phyloP scores from a whole-genome alignment of 2,888 invertebrate species.

The Drosophila paramelanica region DNA sequence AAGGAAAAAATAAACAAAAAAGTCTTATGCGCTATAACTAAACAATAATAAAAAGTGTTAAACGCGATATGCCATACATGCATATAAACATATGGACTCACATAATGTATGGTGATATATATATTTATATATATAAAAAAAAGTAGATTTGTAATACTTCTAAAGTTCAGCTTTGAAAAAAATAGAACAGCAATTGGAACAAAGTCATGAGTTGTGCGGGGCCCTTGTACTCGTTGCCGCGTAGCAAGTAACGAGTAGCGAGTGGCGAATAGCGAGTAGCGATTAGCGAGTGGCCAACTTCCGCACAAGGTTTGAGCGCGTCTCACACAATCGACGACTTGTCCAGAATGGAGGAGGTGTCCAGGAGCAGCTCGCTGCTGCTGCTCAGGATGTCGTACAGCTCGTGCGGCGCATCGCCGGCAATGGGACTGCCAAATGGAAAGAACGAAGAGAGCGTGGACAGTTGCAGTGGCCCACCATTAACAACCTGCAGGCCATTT shows the following conservation, averaged over 20 bases:
- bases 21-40: slow-evolving; percentile 56
- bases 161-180: slow-evolving; percentile 64
- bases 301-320: not conserved
- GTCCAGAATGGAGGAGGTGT: slow-evolving; percentile 84
- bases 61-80: slow-evolving; percentile 54
- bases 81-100: slow-evolving; percentile 4
- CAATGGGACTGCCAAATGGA: slow-evolving; percentile 83
- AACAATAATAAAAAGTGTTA: slow-evolving; percentile 72
- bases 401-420: slow-evolving; percentile 82
- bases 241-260: slow-evolving; percentile 9
- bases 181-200: slow-evolving; percentile 39
- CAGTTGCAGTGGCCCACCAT: slow-evolving; percentile 58
- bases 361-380: slow-evolving; percentile 83
- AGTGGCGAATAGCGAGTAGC: slow-evolving; percentile 10
- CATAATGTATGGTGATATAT: not conserved
- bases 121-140: slow-evolving; percentile 29
- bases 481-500: slow-evolving; percentile 45
- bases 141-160: slow-evolving; percentile 68
- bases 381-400: slow-evolving; percentile 83
- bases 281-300: slow-evolving; percentile 10
- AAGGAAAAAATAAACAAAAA: slow-evolving; percentile 31
- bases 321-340: slow-evolving; percentile 82
- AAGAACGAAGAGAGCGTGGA: slow-evolving; percentile 85
- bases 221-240: slow-evolving; percentile 3
- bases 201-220: slow-evolving; percentile 20